Evolutionary conservation across 2,113 vertebrate genomes (phyloP), one percentile per base, ranked within the genome.

Genomic region (Melanerpes aurifrons): DNA sequence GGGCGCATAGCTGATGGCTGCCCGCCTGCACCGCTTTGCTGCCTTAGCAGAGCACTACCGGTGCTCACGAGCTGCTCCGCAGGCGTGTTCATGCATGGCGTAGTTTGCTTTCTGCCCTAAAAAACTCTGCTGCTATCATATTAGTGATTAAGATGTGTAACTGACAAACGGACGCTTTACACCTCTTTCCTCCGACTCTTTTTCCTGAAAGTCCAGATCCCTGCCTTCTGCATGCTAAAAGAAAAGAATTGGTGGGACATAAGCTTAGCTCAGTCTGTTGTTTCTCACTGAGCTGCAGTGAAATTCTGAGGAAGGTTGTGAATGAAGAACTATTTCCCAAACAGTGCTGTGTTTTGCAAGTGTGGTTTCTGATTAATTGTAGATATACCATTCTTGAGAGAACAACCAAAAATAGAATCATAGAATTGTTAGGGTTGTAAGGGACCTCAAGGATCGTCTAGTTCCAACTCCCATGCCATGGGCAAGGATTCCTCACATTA

Each of bases 181-280:
- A 50, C 73, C 93, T 82, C 84, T 84, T 96, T 93, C 92, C 91
- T 94, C 80, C 91, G 93, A 74, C 92, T 64, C 79, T 74, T 87
- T 70, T 61, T 84, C 59, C 47, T 53, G 54, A 70, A 86, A 86
- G 54, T 71, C 85, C 75, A 62, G 63, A 5, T 64, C 54, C 10
- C 8, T 28, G 83, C 31, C 19, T 31, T 53, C 24, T 28, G 1
- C 19, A 53, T 13, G 20, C 66, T 57, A 26, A 75, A 53, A 43
- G 63, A 57, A 84, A 74, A 82, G 79, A n/a, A 78, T 59, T 54
- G 37, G 3, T 63, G n/a, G 63, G 61, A 80, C 47, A 48, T 10
- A 21, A 45, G 21, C 63, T 58, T 69, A 32, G n/a, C 32, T 67
- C 35, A 47, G 19, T 37, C 22, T 59, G 6, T 64, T 82, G 61